Evolutionary conservation across 2,888 invertebrate species (phyloP), one percentile per base, ranked within the genome.

Genomic region (Anthoptus insignis): DNA sequence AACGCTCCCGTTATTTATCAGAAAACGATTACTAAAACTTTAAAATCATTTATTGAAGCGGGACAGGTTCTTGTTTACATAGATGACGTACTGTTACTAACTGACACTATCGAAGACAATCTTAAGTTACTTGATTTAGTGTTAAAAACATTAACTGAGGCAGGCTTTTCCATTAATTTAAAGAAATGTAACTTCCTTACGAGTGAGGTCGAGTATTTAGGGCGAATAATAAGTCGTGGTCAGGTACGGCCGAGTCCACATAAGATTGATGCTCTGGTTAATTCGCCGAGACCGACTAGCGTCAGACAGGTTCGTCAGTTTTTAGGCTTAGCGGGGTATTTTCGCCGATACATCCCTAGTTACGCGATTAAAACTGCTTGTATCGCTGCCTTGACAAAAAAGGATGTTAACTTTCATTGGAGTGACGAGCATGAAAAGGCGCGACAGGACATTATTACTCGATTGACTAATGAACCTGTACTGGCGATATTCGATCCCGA

Each of bases 41-140:
- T 54, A 22, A n/a, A 24, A 2, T 8, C 11, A 27, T 19, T 7
- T 11, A 47, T 58, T 14, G 47, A 58, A 21, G 16, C 47, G 3
- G 56, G 56, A 19, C 2, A 39, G 0, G 52, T 58, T 1, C 68
- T 71, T 9, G 70, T 57, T 4, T 45, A 57, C 13, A 13, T 57
- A 19, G 57, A 57, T 19, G 57, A 57, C 6, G 57, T 57, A 1
- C 57, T 57, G 0, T 6, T 57, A n/a, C n/a, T n/a, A n/a, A n/a
- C n/a, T n/a, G n/a, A n/a, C n/a, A n/a, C n/a, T n/a, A n/a, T n/a
- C n/a, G n/a, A n/a, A n/a, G n/a, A n/a, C n/a, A n/a, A n/a, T n/a
- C n/a, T n/a, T n/a, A n/a, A n/a, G n/a, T n/a, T n/a, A n/a, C 4
- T 7, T 1, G 1, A 3, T n/a, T 2, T 8, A 1, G 56, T 57